Percentiles rank a stretch among this genome's conserved stretches.
Evolutionary conservation across 2,888 invertebrate genomes (phyloP).

Genomic region (Nemapogon koenigi): DNA sequence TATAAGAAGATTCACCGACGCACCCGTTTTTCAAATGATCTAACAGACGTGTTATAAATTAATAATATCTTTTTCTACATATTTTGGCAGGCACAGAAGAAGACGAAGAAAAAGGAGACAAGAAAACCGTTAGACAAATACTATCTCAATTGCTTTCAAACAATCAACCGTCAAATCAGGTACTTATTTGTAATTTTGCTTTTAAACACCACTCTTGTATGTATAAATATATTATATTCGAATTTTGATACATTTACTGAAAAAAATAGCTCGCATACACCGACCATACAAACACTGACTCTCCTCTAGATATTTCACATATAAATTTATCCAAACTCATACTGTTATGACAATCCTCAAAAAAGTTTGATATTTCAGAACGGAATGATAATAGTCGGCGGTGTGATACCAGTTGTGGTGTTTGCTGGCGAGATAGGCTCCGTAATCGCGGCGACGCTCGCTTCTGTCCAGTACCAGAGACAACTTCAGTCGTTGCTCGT

Average conservation of each 20-base stretch:
- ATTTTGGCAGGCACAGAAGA: constrained; percentile 32
- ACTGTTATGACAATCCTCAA: no score
- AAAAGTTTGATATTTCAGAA: no score
- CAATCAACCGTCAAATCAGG: constrained; percentile 54
- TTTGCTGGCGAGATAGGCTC: constrained; percentile 53
- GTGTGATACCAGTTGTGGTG: constrained; percentile 48
- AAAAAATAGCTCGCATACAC: no score
- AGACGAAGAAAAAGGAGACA: constrained; percentile 55
- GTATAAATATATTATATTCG: not conserved
- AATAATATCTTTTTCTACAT: constrained; percentile 4
- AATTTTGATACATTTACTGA: not conserved
- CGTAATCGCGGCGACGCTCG: constrained; percentile 53
- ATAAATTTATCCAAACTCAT: no score
- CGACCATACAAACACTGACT: no score
- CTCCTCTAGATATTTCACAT: no score
- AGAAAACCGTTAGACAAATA: constrained; percentile 54
- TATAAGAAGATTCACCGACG: no score
- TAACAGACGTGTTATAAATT: not conserved
- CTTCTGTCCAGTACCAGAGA: constrained; percentile 28
- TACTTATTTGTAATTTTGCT: constrained; percentile 16
- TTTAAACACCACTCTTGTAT: not conserved
- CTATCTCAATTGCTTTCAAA: constrained; percentile 50
- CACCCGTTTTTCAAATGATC: not conserved
- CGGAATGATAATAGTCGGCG: constrained; percentile 46
- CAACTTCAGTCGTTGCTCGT: constrained; percentile 11